Percentiles rank a stretch among this genome's conserved stretches.
Conservation (phyloP, 2,888 invertebrate genomes). For the Stictocephala bisonia region DNA sequence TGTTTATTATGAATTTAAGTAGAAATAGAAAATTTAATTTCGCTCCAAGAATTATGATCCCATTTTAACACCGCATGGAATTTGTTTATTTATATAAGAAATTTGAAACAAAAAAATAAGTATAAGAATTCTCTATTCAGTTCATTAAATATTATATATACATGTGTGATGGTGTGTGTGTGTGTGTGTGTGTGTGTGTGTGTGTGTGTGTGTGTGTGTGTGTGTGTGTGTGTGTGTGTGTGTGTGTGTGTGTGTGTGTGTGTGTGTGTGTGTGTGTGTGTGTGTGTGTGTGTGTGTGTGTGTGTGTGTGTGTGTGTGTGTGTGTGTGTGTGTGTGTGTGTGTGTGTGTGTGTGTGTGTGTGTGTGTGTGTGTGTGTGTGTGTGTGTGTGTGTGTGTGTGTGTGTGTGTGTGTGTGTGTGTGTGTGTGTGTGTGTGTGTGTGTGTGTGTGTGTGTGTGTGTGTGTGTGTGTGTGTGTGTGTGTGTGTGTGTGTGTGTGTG, state of each 20-base stretch:
- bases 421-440: neutral
- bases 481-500: neutral
- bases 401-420: neutral
- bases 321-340: neutral
- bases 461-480: neutral
- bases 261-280: neutral
- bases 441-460: neutral
- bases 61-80: no score
- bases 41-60: no score
- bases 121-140: no score
- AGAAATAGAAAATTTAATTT: no score
- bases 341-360: neutral
- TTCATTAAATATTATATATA: neutral
- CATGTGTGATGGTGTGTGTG: no score
- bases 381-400: neutral
- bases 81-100: no score
- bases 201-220: neutral
- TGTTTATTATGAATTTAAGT: no score
- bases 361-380: neutral
- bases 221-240: neutral
- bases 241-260: neutral
- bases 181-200: neutral
- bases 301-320: neutral
- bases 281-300: neutral
- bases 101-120: no score